Conservation (phyloP, 2,888 invertebrate species). For the Deilephila porcellus region DNA sequence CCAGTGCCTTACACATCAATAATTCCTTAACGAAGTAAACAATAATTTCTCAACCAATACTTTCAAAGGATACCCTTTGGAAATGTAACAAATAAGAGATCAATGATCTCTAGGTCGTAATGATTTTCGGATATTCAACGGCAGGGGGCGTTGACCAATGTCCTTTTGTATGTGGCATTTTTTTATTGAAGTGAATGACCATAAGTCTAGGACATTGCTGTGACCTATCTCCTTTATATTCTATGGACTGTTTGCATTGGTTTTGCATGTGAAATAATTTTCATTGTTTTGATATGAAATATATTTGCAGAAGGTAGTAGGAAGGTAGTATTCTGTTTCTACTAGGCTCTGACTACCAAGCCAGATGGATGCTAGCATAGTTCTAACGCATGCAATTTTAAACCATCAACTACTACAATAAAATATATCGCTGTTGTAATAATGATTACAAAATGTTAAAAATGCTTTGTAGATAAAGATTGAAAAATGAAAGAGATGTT, state of each 20-base stretch:
- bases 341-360: too few species aligned
- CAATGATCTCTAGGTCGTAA: slow-evolving; percentile 25
- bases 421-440: too few species aligned
- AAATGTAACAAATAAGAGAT: slow-evolving; percentile 26
- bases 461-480: too few species aligned
- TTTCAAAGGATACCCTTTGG: neutral
- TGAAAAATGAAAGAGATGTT: too few species aligned
- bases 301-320: too few species aligned
- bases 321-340: too few species aligned
- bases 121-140: slow-evolving; percentile 20
- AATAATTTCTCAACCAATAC: neutral
- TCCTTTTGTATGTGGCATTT: slow-evolving; percentile 33
- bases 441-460: too few species aligned
- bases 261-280: neutral
- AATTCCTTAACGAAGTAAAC: neutral
- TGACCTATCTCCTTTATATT: slow-evolving; percentile 15
- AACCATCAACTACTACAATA: too few species aligned
- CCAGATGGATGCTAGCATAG: too few species aligned
- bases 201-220: slow-evolving; percentile 23
- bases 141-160: slow-evolving; percentile 31
- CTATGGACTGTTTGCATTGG: neutral
- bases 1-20: too few species aligned
- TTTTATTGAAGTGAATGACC: slow-evolving; percentile 29
- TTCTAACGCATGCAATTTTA: too few species aligned
- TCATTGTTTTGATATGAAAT: too few species aligned